These are phyloP conservation scores for Octomys mimax DNA, from an alignment of 2,797 vertebrate genomes.

Conservation along the genomic window DNA sequence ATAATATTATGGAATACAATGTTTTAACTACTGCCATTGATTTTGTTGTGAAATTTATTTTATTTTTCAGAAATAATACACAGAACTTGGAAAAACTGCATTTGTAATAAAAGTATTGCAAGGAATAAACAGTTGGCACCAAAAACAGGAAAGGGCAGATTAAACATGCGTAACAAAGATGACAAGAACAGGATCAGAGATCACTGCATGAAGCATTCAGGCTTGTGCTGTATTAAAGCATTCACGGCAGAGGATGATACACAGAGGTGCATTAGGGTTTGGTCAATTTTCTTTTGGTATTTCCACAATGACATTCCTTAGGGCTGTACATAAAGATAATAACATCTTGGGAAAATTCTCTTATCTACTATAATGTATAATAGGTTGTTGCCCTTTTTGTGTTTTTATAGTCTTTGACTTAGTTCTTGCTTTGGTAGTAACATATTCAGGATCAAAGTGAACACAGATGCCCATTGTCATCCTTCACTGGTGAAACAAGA, in stretches of 20 bases:
- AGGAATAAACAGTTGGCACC: not conserved
- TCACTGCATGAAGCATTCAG: not conserved
- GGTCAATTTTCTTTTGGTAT: not conserved
- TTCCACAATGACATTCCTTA: not conserved
- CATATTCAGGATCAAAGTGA: constrained; percentile 14
- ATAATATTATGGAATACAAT: not conserved
- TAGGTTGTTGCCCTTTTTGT: not conserved
- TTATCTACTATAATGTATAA: not conserved
- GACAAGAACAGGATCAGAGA: not conserved
- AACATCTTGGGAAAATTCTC: not conserved
- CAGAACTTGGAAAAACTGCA: not conserved
- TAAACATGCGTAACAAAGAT: not conserved
- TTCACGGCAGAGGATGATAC: not conserved
- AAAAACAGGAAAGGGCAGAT: not conserved
- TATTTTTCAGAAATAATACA: not conserved
- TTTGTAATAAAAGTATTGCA: not conserved
- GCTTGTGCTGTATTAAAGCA: not conserved
- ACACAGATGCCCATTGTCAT: not conserved
- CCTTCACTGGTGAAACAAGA: not conserved
- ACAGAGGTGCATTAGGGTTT: not conserved
- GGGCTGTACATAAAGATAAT: constrained; percentile 31
- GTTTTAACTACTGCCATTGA: not conserved
- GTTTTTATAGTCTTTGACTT: not conserved
- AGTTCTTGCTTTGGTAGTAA: not conserved
- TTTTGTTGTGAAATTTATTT: not conserved